These are phyloP conservation scores for Aepyceros melampus DNA, from an alignment of 2,113 vertebrate species.

Conservation along the genomic window DNA sequence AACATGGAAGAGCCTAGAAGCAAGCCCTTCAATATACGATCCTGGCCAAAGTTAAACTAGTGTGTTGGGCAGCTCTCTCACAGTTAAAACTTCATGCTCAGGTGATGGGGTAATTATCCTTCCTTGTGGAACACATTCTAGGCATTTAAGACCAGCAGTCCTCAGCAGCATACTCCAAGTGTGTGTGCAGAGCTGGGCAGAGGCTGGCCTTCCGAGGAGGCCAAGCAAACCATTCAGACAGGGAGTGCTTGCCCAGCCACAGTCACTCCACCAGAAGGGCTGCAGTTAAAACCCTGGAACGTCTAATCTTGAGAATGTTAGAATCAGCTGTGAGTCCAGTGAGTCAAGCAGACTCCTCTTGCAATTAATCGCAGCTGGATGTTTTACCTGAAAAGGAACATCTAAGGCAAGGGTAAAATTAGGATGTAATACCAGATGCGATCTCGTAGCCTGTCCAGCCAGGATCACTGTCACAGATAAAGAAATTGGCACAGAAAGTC, in stretches of 20 bases:
- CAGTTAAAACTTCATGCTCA: not conserved
- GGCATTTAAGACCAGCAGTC: not conserved
- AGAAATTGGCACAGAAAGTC: not conserved
- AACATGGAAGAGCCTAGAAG: too few species aligned
- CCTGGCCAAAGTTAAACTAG: not conserved
- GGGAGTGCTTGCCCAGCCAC: not conserved
- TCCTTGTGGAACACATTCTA: not conserved
- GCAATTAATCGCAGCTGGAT: not conserved
- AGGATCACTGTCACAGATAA: not conserved
- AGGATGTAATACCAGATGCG: not conserved
- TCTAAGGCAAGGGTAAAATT: not conserved
- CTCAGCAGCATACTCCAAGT: not conserved
- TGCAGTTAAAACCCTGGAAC: not conserved
- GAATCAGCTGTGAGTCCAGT: not conserved
- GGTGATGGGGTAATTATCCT: not conserved
- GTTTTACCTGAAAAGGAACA: slow-evolving; percentile 2
- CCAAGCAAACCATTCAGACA: not conserved
- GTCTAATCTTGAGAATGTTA: not conserved
- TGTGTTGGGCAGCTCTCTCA: not conserved
- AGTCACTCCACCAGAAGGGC: not conserved
- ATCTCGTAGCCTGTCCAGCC: not conserved
- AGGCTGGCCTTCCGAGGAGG: not conserved
- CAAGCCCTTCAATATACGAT: not conserved
- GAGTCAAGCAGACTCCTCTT: not conserved
- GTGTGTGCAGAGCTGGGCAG: not conserved